Conservation (phyloP, 2,888 invertebrate species). For the Chaitophorus viminalis region DNA sequence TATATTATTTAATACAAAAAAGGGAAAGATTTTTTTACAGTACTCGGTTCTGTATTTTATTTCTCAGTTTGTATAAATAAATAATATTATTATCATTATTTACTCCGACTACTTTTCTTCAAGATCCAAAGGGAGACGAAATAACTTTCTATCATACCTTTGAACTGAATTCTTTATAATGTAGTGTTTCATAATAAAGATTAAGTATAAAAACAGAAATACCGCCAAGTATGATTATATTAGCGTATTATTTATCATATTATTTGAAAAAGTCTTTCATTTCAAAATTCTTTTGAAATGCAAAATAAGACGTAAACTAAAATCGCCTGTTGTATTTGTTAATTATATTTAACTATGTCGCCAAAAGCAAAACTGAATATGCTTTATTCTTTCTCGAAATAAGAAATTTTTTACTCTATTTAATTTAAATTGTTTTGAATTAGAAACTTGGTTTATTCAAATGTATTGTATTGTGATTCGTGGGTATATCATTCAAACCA, state of each 20-base stretch:
- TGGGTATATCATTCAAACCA: neutral
- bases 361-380: conserved; percentile 2
- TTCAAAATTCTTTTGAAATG: conserved; percentile 37
- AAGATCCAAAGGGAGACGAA: neutral
- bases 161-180: conserved; percentile 25
- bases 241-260: conserved; percentile 47
- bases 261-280: conserved; percentile 30
- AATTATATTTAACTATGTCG: conserved; percentile 29
- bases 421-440: conserved; percentile 34
- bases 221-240: conserved; percentile 30
- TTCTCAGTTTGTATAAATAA: conserved; percentile 2
- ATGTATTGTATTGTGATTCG: neutral
- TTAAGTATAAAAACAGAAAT: conserved; percentile 20
- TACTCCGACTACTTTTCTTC: neutral
- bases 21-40: neutral
- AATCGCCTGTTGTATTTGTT: conserved; percentile 27
- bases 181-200: conserved; percentile 36
- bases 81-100: conserved; percentile 42
- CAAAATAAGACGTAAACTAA: conserved; percentile 27
- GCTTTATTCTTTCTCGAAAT: neutral
- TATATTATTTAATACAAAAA: conserved; percentile 8
- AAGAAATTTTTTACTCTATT: neutral
- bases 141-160: conserved; percentile 25
- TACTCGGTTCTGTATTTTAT: neutral
- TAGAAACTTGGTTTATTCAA: neutral